phyloP scores from a whole-genome alignment of 2,888 invertebrate species.

The Eremobia ochroleuca region DNA sequence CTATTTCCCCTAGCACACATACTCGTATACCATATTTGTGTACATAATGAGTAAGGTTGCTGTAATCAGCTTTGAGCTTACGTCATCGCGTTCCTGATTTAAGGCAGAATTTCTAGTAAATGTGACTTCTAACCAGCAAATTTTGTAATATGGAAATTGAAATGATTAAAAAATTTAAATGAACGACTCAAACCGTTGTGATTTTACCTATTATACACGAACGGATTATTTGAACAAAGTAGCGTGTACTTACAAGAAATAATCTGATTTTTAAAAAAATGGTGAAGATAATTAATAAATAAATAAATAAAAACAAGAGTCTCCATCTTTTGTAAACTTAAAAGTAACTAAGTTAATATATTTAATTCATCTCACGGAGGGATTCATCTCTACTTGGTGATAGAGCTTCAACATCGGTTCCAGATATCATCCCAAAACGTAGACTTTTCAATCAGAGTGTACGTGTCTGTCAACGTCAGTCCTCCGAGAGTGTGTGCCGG shows the following conservation, averaged over 20 bases:
- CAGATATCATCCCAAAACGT: not conserved
- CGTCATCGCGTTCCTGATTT: constrained; percentile 45
- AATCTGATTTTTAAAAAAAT: no score
- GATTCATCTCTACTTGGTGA: not conserved
- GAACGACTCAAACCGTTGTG: constrained; percentile 22
- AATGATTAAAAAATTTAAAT: constrained; percentile 52
- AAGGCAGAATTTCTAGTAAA: constrained; percentile 48
- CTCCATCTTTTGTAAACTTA: not conserved
- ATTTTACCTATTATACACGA: constrained; percentile 24
- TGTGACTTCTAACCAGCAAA: constrained; percentile 41
- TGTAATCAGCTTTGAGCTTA: constrained; percentile 44
- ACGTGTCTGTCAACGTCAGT: not conserved
- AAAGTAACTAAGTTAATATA: not conserved
- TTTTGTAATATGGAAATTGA: constrained; percentile 56
- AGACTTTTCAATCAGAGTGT: not conserved
- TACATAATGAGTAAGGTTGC: constrained; percentile 34
- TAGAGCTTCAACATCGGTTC: not conserved
- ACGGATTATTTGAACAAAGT: constrained; percentile 13
- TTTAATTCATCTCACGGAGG: not conserved
- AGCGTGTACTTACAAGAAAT: not conserved
- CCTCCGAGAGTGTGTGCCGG: constrained; percentile 13
- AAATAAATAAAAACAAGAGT: no score
- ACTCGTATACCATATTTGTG: constrained; percentile 8
- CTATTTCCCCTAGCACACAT: constrained; percentile 10
- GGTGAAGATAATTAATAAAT: no score